Conservation (phyloP, 2,888 invertebrate species). For the Drosophila falleni region DNA sequence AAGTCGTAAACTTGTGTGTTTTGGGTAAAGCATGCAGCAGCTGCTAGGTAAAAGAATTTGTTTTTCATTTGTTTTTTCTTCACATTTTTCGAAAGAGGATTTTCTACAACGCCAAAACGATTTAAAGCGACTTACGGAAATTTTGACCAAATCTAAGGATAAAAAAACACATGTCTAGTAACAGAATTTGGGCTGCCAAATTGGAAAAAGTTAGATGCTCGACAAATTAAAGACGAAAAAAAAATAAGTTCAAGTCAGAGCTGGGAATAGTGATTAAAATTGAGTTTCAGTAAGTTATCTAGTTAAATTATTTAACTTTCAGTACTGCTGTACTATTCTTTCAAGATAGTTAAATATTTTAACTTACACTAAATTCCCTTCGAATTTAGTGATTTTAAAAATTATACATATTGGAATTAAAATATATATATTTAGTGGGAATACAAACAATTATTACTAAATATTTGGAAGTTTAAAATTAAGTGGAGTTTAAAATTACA, state of each 20-base stretch:
- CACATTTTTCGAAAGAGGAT: constrained; percentile 13
- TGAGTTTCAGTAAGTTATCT: too few species aligned
- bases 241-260: constrained; percentile 42
- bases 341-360: too few species aligned
- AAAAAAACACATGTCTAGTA: constrained; percentile 38
- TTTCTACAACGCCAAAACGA: constrained; percentile 66
- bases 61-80: constrained; percentile 4
- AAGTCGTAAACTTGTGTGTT: neutral
- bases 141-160: constrained; percentile 78
- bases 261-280: neutral
- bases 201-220: constrained; percentile 26
- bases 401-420: too few species aligned
- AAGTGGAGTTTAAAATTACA: too few species aligned
- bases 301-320: too few species aligned
- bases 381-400: too few species aligned
- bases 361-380: too few species aligned
- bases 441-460: too few species aligned
- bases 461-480: too few species aligned
- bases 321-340: too few species aligned
- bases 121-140: constrained; percentile 59
- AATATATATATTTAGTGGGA: too few species aligned
- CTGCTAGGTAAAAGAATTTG: constrained; percentile 36
- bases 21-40: constrained; percentile 40
- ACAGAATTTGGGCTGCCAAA: constrained; percentile 51
- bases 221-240: constrained; percentile 48